These are phyloP conservation scores for Melieria crassipennis DNA, from an alignment of 2,888 invertebrate species.

Conservation along the genomic window DNA sequence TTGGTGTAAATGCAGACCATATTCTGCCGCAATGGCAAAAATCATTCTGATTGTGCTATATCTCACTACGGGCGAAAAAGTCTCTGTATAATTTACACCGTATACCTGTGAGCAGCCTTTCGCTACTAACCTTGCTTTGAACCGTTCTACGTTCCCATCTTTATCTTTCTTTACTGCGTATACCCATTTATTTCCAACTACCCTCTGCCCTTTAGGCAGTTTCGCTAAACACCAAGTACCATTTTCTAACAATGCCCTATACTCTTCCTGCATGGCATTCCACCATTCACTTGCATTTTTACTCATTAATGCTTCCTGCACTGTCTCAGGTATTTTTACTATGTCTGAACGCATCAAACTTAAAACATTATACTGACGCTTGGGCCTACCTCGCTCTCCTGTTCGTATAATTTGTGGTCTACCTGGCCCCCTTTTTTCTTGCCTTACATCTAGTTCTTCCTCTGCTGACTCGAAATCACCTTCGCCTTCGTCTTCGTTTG, in stretches of 20 bases:
- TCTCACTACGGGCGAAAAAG: too few species aligned
- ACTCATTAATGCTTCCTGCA: conserved; percentile 1
- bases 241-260: conserved; percentile 2
- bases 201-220: too few species aligned
- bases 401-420: not conserved
- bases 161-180: too few species aligned
- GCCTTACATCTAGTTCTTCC: not conserved
- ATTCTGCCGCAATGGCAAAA: too few species aligned
- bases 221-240: not conserved
- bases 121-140: too few species aligned
- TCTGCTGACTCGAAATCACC: conserved; percentile 1
- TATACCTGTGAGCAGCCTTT: too few species aligned
- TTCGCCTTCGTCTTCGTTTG: not conserved
- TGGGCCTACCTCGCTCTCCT: conserved; percentile 1
- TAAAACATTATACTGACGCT: not conserved
- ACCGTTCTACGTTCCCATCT: too few species aligned
- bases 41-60: too few species aligned
- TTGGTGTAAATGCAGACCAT: too few species aligned
- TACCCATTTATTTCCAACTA: too few species aligned
- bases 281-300: conserved; percentile 1
- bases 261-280: not conserved
- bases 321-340: conserved; percentile 2
- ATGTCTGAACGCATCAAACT: conserved; percentile 7
- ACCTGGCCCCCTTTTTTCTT: too few species aligned
- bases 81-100: too few species aligned